Base-by-base conservation (phyloP, 1,140 invertebrate species). In the Teleopsis dalmanni region DNA sequence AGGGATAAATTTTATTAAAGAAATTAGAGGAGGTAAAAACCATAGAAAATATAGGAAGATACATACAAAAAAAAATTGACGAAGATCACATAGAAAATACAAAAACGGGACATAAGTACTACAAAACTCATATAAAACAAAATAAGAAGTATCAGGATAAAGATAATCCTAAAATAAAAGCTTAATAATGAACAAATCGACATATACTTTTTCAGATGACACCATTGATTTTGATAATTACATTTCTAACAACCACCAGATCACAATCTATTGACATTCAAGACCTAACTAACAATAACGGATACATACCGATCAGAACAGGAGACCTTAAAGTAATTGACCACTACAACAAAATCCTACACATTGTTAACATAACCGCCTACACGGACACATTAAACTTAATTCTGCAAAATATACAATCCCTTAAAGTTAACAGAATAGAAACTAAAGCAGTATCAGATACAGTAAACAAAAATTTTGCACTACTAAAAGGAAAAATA, bases 291-390 rank as follows among this genome's bases (percentile, higher is more conserved):
- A 26, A 10, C 37, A 40, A 38, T 38, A 38, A 40, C 18, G 37
- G 37, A 22, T 40, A 40, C 18, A 40, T 40, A 11, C 37, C 37
- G 13, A 40, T 40, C 21, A 40, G 25, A 23, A 11, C 25, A 7
- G 37, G 25, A 16, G 37, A 40, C 6, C 13, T 40, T 40, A 40
- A 16, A 22, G 19, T 22, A 21, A 40, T 40, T 23, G 19, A 40
- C 10, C 19, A 7, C 8, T 38, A 38, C 14, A 18, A 10, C n/a
- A 40, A 40, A 18, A 40, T 40, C 22, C 7, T 41, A 26, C 38
- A 41, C 38, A 41, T 44, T 11, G 27, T 44, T 10, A 44, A 44
- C n/a, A n/a, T 41, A 21, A 41, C 38, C 22, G 21, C 14, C 13
- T 26, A 21, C 3, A 23, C 4, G 27, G 14, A 13, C 4, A 21